phyloP scores from a whole-genome alignment of 2,113 vertebrate species.

The Chloroceryle aenea region DNA sequence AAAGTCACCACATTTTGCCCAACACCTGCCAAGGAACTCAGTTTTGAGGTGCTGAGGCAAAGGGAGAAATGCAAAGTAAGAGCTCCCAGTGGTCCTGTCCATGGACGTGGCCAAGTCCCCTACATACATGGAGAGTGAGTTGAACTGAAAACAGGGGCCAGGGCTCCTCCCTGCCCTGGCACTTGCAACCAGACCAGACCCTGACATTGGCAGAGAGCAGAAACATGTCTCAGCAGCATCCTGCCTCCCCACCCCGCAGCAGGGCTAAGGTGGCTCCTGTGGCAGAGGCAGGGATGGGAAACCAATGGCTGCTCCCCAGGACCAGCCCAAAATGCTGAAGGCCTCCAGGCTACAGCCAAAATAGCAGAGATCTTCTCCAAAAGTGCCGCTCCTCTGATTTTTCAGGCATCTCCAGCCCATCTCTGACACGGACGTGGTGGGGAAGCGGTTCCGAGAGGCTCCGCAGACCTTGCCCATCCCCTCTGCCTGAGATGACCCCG shows the following conservation, averaged over 20 bases:
- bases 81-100: background rate
- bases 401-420: accelerated
- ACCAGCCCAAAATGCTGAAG: background rate
- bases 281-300: background rate
- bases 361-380: background rate
- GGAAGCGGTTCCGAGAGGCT: background rate
- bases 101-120: accelerated
- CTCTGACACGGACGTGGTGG: accelerated
- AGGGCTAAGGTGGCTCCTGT: accelerated
- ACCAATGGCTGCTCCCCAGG: background rate
- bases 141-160: accelerated
- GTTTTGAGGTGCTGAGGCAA: background rate
- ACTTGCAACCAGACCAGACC: background rate
- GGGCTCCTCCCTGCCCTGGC: background rate
- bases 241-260: background rate
- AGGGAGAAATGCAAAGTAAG: background rate
- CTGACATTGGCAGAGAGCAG: accelerated
- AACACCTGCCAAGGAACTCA: background rate
- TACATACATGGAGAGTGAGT: accelerated
- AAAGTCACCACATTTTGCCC: background rate
- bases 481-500: background rate
- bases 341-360: background rate
- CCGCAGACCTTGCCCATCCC: accelerated
- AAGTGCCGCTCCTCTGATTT: background rate
- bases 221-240: accelerated